phyloP scores from a whole-genome alignment of 2,113 vertebrate species.

The Columba janthina region DNA sequence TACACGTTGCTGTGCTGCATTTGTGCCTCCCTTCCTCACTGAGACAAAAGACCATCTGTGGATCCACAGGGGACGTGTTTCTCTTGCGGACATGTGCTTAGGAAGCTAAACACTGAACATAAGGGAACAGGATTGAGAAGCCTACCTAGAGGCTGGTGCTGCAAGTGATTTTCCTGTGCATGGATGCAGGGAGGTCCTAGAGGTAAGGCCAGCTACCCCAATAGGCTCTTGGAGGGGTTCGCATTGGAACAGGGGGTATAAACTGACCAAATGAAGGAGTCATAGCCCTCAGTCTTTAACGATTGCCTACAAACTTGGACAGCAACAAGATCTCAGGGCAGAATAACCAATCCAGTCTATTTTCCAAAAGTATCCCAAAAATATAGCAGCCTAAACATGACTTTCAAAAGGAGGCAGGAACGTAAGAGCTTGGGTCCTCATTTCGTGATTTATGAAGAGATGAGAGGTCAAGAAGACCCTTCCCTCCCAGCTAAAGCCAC shows the following conservation, averaged over 20 bases:
- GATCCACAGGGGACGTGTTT: accelerated
- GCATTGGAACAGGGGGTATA: not conserved
- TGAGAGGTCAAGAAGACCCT: not conserved
- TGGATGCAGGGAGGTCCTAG: not conserved
- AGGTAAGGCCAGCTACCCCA: not conserved
- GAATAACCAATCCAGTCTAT: not conserved
- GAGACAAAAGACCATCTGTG: not conserved
- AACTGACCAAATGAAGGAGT: not conserved
- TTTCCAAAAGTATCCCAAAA: not conserved
- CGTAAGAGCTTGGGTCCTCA: not conserved
- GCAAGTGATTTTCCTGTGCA: not conserved
- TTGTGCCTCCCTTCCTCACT: not conserved
- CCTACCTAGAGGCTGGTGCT: not conserved
- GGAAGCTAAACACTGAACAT: not conserved
- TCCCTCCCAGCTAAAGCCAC: not conserved
- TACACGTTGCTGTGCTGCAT: not conserved
- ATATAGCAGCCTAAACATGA: not conserved
- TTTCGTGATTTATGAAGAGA: not conserved
- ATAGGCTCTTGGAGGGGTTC: accelerated
- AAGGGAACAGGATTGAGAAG: not conserved
- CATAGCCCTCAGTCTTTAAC: not conserved
- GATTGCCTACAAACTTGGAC: not conserved
- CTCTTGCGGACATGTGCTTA: not conserved
- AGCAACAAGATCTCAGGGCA: not conserved
- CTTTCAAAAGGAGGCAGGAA: not conserved